A percentile compares a stretch with the other conserved stretches of the same genome.
phyloP scores from a whole-genome alignment of 2,113 vertebrate genomes.

The Hippocampus barbouri region DNA sequence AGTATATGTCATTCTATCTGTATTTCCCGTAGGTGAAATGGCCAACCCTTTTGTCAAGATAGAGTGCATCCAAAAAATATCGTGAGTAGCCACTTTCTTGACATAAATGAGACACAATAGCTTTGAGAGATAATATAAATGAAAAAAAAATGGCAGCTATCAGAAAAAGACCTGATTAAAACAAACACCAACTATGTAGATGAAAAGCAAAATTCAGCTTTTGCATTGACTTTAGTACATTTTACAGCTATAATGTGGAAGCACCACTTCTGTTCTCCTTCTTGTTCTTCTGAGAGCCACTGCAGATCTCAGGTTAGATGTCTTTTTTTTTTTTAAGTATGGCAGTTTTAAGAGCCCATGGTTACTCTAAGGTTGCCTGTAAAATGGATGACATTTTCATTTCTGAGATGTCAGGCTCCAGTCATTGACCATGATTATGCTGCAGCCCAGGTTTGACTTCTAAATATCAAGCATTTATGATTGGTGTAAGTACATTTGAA shows the following conservation, averaged over 20 bases:
- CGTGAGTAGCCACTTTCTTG: no score
- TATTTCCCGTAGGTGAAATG: no score
- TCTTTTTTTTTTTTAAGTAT: constrained; percentile 49
- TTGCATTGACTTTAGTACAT: not conserved
- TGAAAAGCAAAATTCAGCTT: constrained; percentile 4
- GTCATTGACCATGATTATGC: constrained; percentile 52
- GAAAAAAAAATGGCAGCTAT: not conserved
- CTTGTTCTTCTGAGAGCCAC: constrained; percentile 25
- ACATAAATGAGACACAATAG: no score
- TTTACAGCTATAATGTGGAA: constrained; percentile 49
- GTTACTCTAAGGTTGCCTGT: constrained; percentile 31
- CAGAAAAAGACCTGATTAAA: not conserved
- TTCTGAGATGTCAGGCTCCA: constrained; percentile 49
- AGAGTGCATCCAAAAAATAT: no score
- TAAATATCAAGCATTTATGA: constrained; percentile 59
- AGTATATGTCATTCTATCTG: no score
- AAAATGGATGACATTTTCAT: constrained; percentile 32
- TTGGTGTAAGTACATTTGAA: constrained; percentile 38
- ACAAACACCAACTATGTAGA: constrained; percentile 33
- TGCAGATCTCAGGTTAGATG: constrained; percentile 32
- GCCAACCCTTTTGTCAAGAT: no score
- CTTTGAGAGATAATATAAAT: not conserved
- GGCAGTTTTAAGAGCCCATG: constrained; percentile 44
- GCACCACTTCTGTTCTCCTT: not conserved
- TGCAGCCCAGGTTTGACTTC: constrained; percentile 37